phyloP scores from a whole-genome alignment of 2,797 vertebrate genomes.

The Masticophis lateralis region DNA sequence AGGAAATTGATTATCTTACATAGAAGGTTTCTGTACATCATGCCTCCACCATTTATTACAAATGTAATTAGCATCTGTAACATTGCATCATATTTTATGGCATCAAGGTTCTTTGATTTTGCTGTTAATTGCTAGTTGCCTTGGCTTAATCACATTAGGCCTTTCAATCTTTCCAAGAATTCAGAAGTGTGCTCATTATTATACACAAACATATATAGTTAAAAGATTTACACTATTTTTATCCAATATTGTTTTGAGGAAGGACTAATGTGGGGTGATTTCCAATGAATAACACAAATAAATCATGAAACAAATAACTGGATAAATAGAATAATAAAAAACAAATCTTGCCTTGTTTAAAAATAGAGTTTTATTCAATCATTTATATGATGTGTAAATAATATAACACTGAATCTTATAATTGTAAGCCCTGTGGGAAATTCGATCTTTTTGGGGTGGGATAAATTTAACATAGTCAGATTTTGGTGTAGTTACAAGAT shows the following conservation, averaged over 20 bases:
- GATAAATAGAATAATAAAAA: not conserved
- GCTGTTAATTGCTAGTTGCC: slow-evolving; percentile 18
- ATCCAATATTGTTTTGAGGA: not conserved
- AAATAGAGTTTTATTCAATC: not conserved
- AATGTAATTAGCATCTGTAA: slow-evolving; percentile 32
- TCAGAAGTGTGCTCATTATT: not conserved
- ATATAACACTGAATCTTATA: not conserved
- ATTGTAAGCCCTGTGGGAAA: not conserved
- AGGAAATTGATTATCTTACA: slow-evolving; percentile 45
- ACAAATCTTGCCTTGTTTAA: not conserved
- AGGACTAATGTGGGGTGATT: not conserved
- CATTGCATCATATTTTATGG: slow-evolving; percentile 41
- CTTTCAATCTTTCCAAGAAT: slow-evolving; percentile 10
- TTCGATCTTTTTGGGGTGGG: not conserved
- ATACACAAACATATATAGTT: not conserved
- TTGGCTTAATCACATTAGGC: slow-evolving; percentile 34
- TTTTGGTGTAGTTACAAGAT: not conserved
- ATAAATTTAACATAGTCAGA: not conserved
- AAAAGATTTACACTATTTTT: not conserved
- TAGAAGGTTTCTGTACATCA: slow-evolving; percentile 38
- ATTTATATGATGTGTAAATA: not conserved
- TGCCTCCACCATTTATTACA: slow-evolving; percentile 44
- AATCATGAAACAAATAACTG: not conserved
- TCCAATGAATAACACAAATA: not conserved
- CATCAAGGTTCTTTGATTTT: slow-evolving; percentile 33